These are phyloP conservation scores for Lontra canadensis DNA, from an alignment of 2,113 vertebrate species.

Conservation along the genomic window DNA sequence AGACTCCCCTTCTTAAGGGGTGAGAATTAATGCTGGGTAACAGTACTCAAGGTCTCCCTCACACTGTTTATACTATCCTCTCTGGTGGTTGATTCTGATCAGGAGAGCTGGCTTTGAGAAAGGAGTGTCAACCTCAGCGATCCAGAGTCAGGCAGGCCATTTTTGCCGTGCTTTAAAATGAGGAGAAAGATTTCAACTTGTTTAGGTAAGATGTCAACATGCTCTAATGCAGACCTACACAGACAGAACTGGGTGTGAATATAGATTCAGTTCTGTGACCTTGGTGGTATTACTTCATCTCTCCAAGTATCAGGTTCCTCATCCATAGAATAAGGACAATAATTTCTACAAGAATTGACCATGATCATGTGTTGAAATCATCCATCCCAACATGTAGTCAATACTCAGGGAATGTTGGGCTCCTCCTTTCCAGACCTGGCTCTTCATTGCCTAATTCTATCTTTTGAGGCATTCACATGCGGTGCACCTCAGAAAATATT, in stretches of 20 bases:
- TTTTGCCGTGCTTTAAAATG: not conserved
- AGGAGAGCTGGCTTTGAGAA: not conserved
- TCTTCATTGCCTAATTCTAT: not conserved
- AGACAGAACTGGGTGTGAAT: not conserved
- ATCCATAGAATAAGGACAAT: not conserved
- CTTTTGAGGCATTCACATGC: not conserved
- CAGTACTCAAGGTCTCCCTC: not conserved
- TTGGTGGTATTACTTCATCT: not conserved
- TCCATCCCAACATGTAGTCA: not conserved
- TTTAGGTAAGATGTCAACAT: not conserved
- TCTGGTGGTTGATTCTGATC: not conserved
- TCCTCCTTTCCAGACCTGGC: not conserved
- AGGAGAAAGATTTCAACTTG: not conserved
- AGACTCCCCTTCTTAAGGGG: not conserved
- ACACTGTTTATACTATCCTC: not conserved
- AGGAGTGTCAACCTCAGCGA: not conserved
- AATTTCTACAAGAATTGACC: not conserved
- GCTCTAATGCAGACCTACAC: too few species aligned
- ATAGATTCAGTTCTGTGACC: not conserved
- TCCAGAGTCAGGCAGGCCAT: not conserved
- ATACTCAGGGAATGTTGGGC: not conserved
- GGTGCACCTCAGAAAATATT: not conserved
- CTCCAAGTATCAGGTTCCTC: not conserved
- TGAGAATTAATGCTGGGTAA: not conserved
- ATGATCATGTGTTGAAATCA: not conserved